Percentiles rank a stretch among this genome's conserved stretches.
phyloP scores from a whole-genome alignment of 2,888 invertebrate genomes.

The Drosophila percnosoma region DNA sequence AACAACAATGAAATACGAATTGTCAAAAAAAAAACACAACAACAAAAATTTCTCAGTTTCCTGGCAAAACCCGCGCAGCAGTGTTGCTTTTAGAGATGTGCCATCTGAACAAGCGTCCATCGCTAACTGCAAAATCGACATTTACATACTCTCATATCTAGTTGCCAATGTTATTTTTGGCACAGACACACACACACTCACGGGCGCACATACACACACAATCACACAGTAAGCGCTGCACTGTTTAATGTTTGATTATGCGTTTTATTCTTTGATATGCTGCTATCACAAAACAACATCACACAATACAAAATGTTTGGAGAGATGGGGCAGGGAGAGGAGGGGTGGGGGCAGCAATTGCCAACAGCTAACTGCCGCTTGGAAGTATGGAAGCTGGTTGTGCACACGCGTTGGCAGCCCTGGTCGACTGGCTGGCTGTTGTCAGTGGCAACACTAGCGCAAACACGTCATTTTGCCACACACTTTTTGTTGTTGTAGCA shows the following conservation, averaged over 20 bases:
- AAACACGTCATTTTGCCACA: constrained; percentile 76
- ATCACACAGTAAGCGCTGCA: constrained; percentile 1
- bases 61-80: constrained; percentile 59
- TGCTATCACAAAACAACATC: neutral
- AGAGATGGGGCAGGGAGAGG: neutral
- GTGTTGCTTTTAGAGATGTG: constrained; percentile 55
- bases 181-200: constrained; percentile 9
- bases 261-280: neutral
- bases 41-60: constrained; percentile 27
- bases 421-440: constrained; percentile 61
- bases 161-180: constrained; percentile 57
- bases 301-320: neutral
- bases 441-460: constrained; percentile 79
- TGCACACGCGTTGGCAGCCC: constrained; percentile 61
- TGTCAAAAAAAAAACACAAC: constrained; percentile 26
- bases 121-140: constrained; percentile 36
- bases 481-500: constrained; percentile 61
- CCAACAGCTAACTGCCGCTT: constrained; percentile 30
- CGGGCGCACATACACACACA: constrained; percentile 9
- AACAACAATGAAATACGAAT: constrained; percentile 38
- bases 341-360: constrained; percentile 5
- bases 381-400: constrained; percentile 18
- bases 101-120: constrained; percentile 46
- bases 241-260: constrained; percentile 7
- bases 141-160: constrained; percentile 40